A percentile compares a stretch with the other conserved stretches of the same genome.
These are phyloP conservation scores for Morone chrysops DNA, from an alignment of 2,113 vertebrate genomes.

Conservation along the genomic window DNA sequence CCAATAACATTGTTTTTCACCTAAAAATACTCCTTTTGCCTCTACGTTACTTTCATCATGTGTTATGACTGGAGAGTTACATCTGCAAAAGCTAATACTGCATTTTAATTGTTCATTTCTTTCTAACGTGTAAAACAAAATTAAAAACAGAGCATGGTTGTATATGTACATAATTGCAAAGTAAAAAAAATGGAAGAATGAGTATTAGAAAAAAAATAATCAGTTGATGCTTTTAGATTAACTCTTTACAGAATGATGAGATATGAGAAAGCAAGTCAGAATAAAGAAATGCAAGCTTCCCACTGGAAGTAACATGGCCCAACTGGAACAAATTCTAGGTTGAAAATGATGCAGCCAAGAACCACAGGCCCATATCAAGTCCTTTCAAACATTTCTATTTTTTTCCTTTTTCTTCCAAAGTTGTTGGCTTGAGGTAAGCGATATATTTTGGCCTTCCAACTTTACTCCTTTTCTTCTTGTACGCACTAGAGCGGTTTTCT, in stretches of 20 bases:
- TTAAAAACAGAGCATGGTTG: constrained; percentile 48
- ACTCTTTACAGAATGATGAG: constrained; percentile 70
- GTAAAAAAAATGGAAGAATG: constrained; percentile 57
- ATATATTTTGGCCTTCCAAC: constrained; percentile 64
- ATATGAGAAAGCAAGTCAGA: constrained; percentile 67
- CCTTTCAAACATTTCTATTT: constrained; percentile 35
- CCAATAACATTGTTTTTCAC: constrained; percentile 46
- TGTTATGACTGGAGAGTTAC: constrained; percentile 49
- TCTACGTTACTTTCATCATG: constrained; percentile 56
- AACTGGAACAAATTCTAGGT: constrained; percentile 61
- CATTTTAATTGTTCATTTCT: constrained; percentile 71
- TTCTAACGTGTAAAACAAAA: constrained; percentile 61
- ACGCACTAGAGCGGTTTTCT: constrained; percentile 37
- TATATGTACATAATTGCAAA: constrained; percentile 76
- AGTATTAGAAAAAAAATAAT: constrained; percentile 48
- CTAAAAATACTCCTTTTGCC: constrained; percentile 61
- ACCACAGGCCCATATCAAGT: constrained; percentile 69
- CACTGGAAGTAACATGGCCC: constrained; percentile 51
- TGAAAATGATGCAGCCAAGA: constrained; percentile 69
- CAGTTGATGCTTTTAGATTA: constrained; percentile 37
- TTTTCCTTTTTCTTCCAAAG: constrained; percentile 47
- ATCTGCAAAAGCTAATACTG: constrained; percentile 78
- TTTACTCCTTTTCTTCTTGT: constrained; percentile 37
- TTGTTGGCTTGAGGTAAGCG: constrained; percentile 64
- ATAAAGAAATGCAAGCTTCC: constrained; percentile 62